These are phyloP conservation scores for Xiphophorus couchianus DNA, from an alignment of 2,113 vertebrate genomes.

Conservation along the genomic window DNA sequence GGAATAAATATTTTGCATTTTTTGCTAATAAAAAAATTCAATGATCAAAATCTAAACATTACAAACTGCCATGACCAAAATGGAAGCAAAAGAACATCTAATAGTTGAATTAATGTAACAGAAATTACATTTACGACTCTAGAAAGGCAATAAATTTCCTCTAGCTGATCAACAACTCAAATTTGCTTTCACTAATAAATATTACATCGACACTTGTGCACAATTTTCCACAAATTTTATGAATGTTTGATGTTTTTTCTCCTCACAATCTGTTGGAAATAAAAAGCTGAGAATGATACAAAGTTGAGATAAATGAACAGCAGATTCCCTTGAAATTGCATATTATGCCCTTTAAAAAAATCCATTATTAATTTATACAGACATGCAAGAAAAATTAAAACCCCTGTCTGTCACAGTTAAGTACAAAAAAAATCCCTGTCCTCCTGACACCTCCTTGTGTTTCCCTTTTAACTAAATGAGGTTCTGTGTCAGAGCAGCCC, in stretches of 20 bases:
- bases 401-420: background rate
- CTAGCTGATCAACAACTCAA: too few relatives aligned
- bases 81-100: too few relatives aligned
- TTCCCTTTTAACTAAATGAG: slow-evolving; percentile 43
- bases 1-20: too few relatives aligned
- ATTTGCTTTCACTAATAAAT: background rate
- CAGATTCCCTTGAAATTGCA: slow-evolving; percentile 7
- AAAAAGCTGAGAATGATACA: background rate
- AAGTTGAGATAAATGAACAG: background rate
- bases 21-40: too few relatives aligned
- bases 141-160: background rate
- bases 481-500: slow-evolving; percentile 22
- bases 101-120: too few relatives aligned
- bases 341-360: background rate
- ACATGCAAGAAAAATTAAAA: slow-evolving; percentile 14
- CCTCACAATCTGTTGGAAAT: background rate
- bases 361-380: slow-evolving; percentile 12
- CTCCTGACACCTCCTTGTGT: slow-evolving; percentile 27
- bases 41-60: too few relatives aligned
- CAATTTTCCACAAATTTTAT: background rate
- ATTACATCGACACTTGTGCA: background rate
- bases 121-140: background rate
- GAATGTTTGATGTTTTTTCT: background rate
- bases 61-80: too few relatives aligned
- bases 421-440: background rate